Evolutionary conservation across 2,888 invertebrate species (phyloP), one percentile per base, ranked within the genome.

Genomic region (Tubulanus polymorphus): DNA sequence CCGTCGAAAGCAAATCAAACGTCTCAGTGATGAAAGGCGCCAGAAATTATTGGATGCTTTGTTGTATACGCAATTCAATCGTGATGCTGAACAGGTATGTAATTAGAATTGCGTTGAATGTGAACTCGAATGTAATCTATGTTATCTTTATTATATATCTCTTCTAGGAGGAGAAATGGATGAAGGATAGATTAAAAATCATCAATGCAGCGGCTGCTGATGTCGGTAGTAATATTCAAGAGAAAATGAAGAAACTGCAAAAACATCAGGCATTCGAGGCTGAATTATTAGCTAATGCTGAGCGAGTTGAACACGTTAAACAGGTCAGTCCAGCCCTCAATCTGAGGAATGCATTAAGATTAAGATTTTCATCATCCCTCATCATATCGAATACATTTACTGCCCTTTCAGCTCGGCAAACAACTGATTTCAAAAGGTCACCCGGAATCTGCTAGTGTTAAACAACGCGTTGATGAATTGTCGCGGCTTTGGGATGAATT

Each of bases 171-270:
- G 87, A 91, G 69, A 86, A 86, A 1, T 95, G 94, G 94, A 90
- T 94, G 56, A 88, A 87, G 32, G 94, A 94, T 76, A 94, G 92
- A 75, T 86, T 89, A 61, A 92, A 91, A 79, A 81, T 93, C 6
- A 88, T 90, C 57, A 86, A 89, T 0, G 90, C 91, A 74, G 87
- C 87, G 6, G 85, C 85, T 55, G 85, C 85, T 26, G 89, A 90
- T 71, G 89, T 90, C 5, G 88, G 88, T 0, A 88, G 87, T 71
- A 83, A 82, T 60, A 82, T 97, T 2, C 93, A 95, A 72, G 95
- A 94, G 71, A 97, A 97, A 81, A 93, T 97, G 67, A 76, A 74
- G 61, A 79, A 79, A 47, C 72, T 81, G n/a, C 77, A 81, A 67
- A 81, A 80, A 63, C 82, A 82, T 63, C 80, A 81, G 60, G 81